Evolutionary conservation across 2,797 vertebrate species (phyloP), one percentile per base, ranked within the genome.

Genomic region (Myotis myotis): DNA sequence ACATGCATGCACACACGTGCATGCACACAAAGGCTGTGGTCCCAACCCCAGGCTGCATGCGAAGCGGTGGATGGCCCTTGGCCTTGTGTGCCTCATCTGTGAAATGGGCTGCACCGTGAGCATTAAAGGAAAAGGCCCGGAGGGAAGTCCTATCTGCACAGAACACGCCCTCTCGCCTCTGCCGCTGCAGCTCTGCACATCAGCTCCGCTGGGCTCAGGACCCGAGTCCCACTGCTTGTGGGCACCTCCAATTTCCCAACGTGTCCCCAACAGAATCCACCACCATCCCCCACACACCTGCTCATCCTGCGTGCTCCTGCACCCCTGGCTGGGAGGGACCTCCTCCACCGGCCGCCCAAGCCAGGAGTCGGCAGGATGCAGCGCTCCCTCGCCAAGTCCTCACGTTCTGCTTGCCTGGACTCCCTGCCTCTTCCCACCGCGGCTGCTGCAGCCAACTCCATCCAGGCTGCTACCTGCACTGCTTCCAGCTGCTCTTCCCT

Each of bases 391-490:
- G 1, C 16, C 0, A 1, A 3, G 49, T 25, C 64, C 64, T 68
- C 62, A 17, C 16, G 8, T 38, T 28, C 57, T n/a, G 53, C 57
- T 23, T 38, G 51, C 57, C 41, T 51, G 19, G 33, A 22, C 19
- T 20, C 41, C 36, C 19, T 38, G 28, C 41, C n/a, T 30, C 33
- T 51, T 30, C n/a, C 57, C 47, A n/a, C 30, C 28, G 20, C 16
- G 33, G 62, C 57, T 90, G 74, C 53, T 23, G 19, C 15, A 23
- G 23, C 70, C 47, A 33, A 25, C 25, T 66, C 85, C 36, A 8
- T 41, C 17, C 44, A 49, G 57, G 17, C n/a, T 36, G 10, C 9
- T 2, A 19, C 44, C 28, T 44, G 1, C 0, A 28, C 4, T 0
- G 1, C 62, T 76, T 68, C 57, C 60, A 53, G 64, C 23, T 41